phyloP scores from a whole-genome alignment of 2,797 vertebrate species.

The Characodon lateralis region DNA sequence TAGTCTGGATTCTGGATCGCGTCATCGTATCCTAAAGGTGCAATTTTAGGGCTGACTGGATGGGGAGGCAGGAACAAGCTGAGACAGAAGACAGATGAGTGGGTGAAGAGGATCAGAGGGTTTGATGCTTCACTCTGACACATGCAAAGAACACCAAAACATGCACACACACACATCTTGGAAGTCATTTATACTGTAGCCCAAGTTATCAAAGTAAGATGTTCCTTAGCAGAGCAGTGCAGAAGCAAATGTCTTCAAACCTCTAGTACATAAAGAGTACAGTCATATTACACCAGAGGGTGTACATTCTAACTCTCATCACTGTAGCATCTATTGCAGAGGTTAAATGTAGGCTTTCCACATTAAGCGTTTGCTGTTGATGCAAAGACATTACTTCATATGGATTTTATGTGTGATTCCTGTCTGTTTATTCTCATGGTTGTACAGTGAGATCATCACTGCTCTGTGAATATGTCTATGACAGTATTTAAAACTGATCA shows the following conservation, averaged over 20 bases:
- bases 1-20: slow-evolving; percentile 26
- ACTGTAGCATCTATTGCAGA: slow-evolving; percentile 8
- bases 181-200: neutral
- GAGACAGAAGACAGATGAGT: slow-evolving; percentile 41
- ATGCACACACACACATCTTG: slow-evolving; percentile 16
- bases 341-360: slow-evolving; percentile 48
- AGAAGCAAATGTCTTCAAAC: neutral
- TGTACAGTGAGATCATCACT: neutral
- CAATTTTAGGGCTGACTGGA: slow-evolving; percentile 59
- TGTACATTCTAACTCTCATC: slow-evolving; percentile 9
- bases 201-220: neutral
- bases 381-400: slow-evolving; percentile 55
- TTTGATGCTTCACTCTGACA: slow-evolving; percentile 48
- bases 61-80: slow-evolving; percentile 43
- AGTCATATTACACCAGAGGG: neutral
- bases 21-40: slow-evolving; percentile 40
- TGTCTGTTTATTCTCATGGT: neutral
- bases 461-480: neutral
- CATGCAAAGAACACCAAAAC: slow-evolving; percentile 36
- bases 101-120: slow-evolving; percentile 33
- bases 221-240: too few species aligned
- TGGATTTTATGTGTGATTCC: slow-evolving; percentile 50
- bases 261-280: neutral
- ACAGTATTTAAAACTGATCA: neutral
- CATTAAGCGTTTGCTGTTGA: slow-evolving; percentile 60